phyloP scores from a whole-genome alignment of 2,113 vertebrate species.

The Chaetodon trifascialis region DNA sequence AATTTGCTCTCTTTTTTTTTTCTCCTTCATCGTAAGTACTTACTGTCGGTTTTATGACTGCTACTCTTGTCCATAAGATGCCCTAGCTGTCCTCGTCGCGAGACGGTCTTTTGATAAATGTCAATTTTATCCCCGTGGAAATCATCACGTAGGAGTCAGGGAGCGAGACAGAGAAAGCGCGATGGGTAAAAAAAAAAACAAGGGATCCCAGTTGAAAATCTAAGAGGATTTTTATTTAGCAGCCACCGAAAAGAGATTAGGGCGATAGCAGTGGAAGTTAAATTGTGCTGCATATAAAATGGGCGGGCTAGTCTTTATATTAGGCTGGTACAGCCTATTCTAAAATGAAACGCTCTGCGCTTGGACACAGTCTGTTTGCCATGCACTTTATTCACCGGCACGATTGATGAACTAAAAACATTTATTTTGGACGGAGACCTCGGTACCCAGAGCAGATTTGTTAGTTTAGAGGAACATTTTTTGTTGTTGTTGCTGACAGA shows the following conservation, averaged over 20 bases:
- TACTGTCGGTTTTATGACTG: conserved; percentile 56
- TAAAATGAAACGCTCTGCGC: conserved; percentile 92
- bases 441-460: conserved; percentile 77
- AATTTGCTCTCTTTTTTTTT: neutral
- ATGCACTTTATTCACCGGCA: conserved; percentile 85
- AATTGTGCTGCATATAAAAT: conserved; percentile 96
- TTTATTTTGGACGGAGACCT: conserved; percentile 83
- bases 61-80: conserved; percentile 28
- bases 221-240: conserved; percentile 89
- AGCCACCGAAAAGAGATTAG: conserved; percentile 89
- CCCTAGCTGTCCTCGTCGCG: conserved; percentile 24
- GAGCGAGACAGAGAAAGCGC: conserved; percentile 45
- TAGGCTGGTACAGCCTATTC: conserved; percentile 91
- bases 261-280: conserved; percentile 91
- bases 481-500: conserved; percentile 76
- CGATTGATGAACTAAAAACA: conserved; percentile 66
- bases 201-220: conserved; percentile 84
- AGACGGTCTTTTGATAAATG: conserved; percentile 57
- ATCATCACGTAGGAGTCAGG: conserved; percentile 70
- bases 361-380: conserved; percentile 91
- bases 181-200: conserved; percentile 42
- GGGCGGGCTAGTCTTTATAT: conserved; percentile 92
- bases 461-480: conserved; percentile 75
- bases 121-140: conserved; percentile 52
- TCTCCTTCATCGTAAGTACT: conserved; percentile 46